These are phyloP conservation scores for Drosophila pectinifera DNA, from an alignment of 1,140 invertebrate species.

Conservation along the genomic window DNA sequence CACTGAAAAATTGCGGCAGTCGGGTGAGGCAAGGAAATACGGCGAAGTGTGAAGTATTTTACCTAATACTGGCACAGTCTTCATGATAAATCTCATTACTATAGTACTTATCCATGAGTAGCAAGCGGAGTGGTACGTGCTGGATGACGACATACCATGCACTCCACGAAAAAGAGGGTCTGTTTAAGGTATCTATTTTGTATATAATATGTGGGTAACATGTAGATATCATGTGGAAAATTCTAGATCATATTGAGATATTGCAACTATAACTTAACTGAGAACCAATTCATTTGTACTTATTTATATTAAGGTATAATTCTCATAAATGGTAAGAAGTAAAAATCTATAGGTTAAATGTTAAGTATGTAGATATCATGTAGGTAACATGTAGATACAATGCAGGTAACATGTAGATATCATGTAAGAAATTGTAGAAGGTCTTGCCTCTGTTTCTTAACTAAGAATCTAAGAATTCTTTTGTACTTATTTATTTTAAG, in stretches of 20 bases:
- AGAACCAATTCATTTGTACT: too few relatives aligned
- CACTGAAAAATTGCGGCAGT: constrained; percentile 16
- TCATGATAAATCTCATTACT: constrained; percentile 22
- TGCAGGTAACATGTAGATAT: neutral
- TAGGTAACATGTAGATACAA: neutral
- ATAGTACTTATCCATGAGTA: constrained; percentile 2
- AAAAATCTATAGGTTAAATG: too few relatives aligned
- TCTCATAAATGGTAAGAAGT: too few relatives aligned
- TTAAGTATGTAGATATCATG: neutral
- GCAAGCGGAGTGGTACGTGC: neutral
- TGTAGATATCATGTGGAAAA: neutral
- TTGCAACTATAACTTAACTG: too few relatives aligned
- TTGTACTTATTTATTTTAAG: too few relatives aligned
- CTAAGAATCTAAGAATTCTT: too few relatives aligned
- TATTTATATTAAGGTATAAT: too few relatives aligned
- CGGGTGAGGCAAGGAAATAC: constrained; percentile 2
- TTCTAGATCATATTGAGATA: neutral
- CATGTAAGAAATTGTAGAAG: neutral
- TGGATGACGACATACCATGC: neutral
- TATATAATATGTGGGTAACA: neutral
- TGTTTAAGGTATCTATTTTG: neutral
- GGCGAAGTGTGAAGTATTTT: constrained; percentile 15
- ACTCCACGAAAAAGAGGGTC: neutral
- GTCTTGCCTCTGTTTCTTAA: too few relatives aligned
- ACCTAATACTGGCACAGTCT: constrained; percentile 6